Percentiles rank a stretch among this genome's conserved stretches.
phyloP scores from a whole-genome alignment of 2,113 vertebrate genomes.

The Carettochelys insculpta region DNA sequence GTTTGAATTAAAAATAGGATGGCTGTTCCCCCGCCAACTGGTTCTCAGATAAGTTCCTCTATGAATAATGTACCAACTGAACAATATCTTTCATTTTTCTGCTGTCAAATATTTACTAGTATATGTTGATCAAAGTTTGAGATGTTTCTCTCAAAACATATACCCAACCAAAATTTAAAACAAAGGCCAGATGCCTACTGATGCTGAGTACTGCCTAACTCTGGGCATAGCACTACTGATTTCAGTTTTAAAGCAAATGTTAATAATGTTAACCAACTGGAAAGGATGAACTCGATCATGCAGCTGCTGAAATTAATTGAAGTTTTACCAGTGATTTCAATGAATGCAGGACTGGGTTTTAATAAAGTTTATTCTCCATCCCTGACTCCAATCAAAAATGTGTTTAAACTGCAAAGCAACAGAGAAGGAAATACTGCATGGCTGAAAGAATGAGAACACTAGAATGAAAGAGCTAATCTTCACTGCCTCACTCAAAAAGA shows the following conservation, averaged over 20 bases:
- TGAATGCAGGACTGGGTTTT: neutral
- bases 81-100: neutral
- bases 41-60: neutral
- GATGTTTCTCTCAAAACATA: neutral
- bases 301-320: neutral
- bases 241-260: neutral
- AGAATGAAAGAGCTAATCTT: neutral
- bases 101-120: neutral
- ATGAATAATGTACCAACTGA: neutral
- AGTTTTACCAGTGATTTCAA: neutral
- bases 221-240: neutral
- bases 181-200: neutral
- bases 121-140: neutral
- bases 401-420: neutral
- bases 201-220: neutral
- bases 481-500: neutral
- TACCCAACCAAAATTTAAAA: neutral
- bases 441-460: neutral
- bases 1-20: neutral
- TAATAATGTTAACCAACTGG: neutral
- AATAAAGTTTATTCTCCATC: neutral
- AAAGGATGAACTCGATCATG: neutral
- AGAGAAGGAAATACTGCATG: neutral
- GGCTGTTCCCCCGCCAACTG: neutral
- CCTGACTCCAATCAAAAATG: too few relatives aligned